Evolutionary conservation across 2,113 vertebrate species (phyloP).

Genomic region (Takifugu bimaculatus): DNA sequence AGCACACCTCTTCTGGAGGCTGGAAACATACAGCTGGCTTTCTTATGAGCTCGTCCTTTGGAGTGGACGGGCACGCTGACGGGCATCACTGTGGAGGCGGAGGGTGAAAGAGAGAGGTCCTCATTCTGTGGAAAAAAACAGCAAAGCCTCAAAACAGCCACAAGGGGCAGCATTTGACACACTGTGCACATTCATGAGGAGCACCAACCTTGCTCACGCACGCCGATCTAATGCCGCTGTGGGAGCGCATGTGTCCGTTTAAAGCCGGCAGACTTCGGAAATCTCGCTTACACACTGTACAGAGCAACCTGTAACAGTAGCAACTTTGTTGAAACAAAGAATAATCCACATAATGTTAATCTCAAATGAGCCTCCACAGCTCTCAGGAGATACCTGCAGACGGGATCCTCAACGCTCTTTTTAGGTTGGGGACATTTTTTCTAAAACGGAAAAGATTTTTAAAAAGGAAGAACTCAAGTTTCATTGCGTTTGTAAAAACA

Average conservation of each 20-base stretch:
- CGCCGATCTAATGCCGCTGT: conserved; percentile 26
- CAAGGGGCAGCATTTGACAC: neutral
- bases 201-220: conserved; percentile 25
- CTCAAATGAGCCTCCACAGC: too few relatives aligned
- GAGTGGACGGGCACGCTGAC: conserved; percentile 33
- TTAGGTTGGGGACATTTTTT: neutral
- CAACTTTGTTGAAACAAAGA: neutral
- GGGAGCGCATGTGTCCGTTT: conserved; percentile 55
- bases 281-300: conserved; percentile 58
- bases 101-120: neutral
- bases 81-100: conserved; percentile 23
- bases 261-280: conserved; percentile 52
- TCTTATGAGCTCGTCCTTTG: neutral
- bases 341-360: neutral
- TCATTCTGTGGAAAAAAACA: neutral
- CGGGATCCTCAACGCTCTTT: neutral
- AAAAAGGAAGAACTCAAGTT: neutral
- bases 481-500: neutral
- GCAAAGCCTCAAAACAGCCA: neutral
- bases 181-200: too few relatives aligned
- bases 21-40: neutral
- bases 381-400: conserved; percentile 23
- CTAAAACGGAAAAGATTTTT: conserved; percentile 21
- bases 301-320: conserved; percentile 32
- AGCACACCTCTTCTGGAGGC: conserved; percentile 5